Conservation (phyloP, 2,797 vertebrate genomes). For the Malurus splendens region DNA sequence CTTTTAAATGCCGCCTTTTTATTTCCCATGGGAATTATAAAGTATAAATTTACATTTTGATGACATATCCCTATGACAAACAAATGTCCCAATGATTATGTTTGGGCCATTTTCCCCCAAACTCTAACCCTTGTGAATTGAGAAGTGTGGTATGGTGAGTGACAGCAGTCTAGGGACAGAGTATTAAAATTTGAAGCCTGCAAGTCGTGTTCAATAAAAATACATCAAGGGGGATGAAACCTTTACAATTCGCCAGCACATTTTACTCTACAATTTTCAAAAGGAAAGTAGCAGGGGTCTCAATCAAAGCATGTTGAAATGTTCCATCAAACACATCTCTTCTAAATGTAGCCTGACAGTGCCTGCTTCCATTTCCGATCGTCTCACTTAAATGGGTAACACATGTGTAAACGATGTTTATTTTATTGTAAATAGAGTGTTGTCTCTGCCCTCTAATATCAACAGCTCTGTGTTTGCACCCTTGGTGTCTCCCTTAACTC, state of each 20-base stretch:
- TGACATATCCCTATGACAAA: background rate
- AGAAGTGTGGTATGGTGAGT: conserved; percentile 33
- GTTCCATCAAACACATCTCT: conserved; percentile 53
- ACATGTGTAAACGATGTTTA: conserved; percentile 42
- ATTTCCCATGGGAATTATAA: background rate
- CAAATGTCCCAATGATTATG: background rate
- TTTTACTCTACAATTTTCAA: conserved; percentile 62
- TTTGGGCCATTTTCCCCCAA: background rate
- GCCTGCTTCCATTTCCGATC: conserved; percentile 39
- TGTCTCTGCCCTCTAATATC: conserved; percentile 26
- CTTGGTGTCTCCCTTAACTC: conserved; percentile 16
- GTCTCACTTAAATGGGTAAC: conserved; percentile 59
- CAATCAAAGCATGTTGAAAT: conserved; percentile 42
- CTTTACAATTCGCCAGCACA: conserved; percentile 53
- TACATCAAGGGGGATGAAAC: conserved; percentile 60
- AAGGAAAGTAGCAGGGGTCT: conserved; percentile 56
- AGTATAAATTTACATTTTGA: conserved; percentile 11
- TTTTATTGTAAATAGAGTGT: conserved; percentile 55
- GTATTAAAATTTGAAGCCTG: conserved; percentile 64
- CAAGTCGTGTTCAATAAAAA: conserved; percentile 62
- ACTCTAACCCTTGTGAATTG: background rate
- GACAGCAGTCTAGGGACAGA: conserved; percentile 44
- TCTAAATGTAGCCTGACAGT: conserved; percentile 57
- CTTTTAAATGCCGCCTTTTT: background rate
- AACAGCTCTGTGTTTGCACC: background rate